Percentiles rank a stretch among this genome's conserved stretches.
Evolutionary conservation across 2,888 invertebrate genomes (phyloP).

Genomic region (Archaeoteleia sp.): DNA sequence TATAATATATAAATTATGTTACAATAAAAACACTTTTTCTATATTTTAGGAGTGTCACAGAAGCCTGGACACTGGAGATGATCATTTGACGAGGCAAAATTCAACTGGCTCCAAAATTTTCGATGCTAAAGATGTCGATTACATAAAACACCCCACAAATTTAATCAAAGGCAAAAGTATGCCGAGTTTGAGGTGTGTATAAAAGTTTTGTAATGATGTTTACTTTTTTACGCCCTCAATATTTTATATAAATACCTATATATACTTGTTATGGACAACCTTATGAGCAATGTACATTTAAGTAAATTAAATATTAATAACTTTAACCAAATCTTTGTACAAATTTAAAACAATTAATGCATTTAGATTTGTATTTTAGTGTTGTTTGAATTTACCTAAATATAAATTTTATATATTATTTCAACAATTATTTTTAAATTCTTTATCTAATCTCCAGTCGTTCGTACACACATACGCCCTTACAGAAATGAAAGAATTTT

Average conservation of each 20-base stretch:
- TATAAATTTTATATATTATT: too few relatives aligned
- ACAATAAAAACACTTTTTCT: neutral
- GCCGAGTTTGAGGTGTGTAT: conserved; percentile 91
- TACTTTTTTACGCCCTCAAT: conserved; percentile 55
- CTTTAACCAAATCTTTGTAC: too few relatives aligned
- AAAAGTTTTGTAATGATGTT: conserved; percentile 22
- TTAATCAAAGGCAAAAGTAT: conserved; percentile 96
- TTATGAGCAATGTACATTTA: too few relatives aligned
- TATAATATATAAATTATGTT: too few relatives aligned
- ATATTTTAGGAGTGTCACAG: conserved; percentile 84
- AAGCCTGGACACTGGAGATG: conserved; percentile 88
- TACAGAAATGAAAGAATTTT: conserved; percentile 29
- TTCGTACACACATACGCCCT: conserved; percentile 52
- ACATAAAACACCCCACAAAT: conserved; percentile 79
- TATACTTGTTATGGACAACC: too few relatives aligned
- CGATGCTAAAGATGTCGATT: conserved; percentile 76
- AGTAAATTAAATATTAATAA: too few relatives aligned
- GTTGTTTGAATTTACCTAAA: too few relatives aligned
- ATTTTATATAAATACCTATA: too few relatives aligned
- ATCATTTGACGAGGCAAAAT: conserved; percentile 83
- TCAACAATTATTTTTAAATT: conserved; percentile 22
- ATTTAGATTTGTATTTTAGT: too few relatives aligned
- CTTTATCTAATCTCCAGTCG: conserved; percentile 20
- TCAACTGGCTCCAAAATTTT: conserved; percentile 81
- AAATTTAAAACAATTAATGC: too few relatives aligned